phyloP scores from a whole-genome alignment of 2,797 vertebrate genomes.

The Danio kyathit region DNA sequence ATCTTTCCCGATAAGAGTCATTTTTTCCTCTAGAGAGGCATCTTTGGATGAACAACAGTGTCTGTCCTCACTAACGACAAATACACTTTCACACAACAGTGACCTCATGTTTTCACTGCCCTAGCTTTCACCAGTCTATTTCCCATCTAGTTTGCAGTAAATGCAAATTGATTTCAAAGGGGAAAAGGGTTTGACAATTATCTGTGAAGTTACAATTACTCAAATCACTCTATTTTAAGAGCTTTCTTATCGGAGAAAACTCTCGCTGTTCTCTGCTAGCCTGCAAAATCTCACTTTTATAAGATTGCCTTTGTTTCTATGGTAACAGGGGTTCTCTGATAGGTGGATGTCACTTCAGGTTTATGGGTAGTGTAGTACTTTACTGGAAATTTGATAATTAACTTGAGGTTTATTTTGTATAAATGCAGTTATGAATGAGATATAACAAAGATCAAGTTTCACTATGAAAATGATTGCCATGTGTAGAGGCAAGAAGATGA shows the following conservation, averaged over 20 bases:
- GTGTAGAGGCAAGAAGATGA: too few relatives aligned
- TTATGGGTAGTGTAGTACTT: constrained; percentile 30
- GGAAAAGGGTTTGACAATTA: background rate
- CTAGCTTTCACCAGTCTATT: background rate
- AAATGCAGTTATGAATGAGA: too few relatives aligned
- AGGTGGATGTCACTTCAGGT: background rate
- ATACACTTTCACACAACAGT: constrained; percentile 12
- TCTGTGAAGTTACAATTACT: background rate
- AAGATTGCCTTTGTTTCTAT: constrained; percentile 23
- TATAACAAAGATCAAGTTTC: too few relatives aligned
- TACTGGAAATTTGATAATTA: background rate
- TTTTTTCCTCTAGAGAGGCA: background rate
- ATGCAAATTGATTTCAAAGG: background rate
- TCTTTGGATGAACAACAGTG: constrained; percentile 44
- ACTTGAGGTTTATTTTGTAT: too few relatives aligned
- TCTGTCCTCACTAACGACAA: constrained; percentile 27
- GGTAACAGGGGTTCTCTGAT: background rate
- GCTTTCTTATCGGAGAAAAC: background rate
- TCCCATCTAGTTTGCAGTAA: background rate
- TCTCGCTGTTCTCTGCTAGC: background rate
- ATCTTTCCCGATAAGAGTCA: constrained; percentile 30
- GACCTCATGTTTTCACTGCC: background rate
- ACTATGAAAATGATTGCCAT: too few relatives aligned
- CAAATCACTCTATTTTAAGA: background rate
- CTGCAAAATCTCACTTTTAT: constrained; percentile 1